These are phyloP conservation scores for Pagrus major DNA, from an alignment of 2,113 vertebrate species.

Conservation along the genomic window DNA sequence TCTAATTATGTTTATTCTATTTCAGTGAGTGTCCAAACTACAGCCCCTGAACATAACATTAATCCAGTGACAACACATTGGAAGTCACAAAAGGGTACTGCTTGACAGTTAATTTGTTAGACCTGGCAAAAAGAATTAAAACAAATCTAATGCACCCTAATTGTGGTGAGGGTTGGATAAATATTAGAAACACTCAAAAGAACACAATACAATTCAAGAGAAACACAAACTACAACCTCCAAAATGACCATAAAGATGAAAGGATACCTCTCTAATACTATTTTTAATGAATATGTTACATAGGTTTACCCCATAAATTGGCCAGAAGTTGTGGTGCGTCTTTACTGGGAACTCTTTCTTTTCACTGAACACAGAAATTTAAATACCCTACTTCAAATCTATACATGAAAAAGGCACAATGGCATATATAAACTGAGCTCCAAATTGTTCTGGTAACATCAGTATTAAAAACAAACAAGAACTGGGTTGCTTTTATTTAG, in stretches of 20 bases:
- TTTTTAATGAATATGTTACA: neutral
- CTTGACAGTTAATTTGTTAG: neutral
- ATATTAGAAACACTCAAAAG: neutral
- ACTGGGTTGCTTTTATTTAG: neutral
- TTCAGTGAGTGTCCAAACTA: no score
- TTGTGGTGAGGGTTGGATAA: neutral
- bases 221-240: neutral
- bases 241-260: neutral
- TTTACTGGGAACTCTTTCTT: neutral
- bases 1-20: neutral
- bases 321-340: neutral
- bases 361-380: neutral
- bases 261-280: neutral
- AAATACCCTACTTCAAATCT: neutral
- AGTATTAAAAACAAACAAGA: neutral
- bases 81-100: neutral
- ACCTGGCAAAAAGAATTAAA: neutral
- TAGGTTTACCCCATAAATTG: neutral
- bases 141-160: neutral
- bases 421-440: neutral
- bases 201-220: neutral
- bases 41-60: no score
- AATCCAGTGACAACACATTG: neutral
- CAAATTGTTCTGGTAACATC: neutral
- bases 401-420: neutral